phyloP scores from a whole-genome alignment of 2,797 vertebrate species.

The Gallinago solitaria region DNA sequence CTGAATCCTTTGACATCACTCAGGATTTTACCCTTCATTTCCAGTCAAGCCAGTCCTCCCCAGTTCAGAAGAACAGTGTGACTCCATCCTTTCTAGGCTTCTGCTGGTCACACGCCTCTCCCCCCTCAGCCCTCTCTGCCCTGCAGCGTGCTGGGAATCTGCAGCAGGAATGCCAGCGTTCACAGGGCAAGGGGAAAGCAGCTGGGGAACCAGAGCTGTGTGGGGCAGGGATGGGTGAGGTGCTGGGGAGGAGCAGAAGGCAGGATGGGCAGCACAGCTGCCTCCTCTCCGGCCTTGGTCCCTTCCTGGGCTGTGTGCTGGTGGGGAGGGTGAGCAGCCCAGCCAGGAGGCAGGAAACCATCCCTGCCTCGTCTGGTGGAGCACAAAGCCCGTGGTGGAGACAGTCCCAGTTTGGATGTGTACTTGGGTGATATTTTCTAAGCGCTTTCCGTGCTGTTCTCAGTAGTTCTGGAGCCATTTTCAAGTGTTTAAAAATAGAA shows the following conservation, averaged over 20 bases:
- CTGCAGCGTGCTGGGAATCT: not conserved
- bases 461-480: constrained; percentile 34
- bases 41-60: not conserved
- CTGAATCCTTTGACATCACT: not conserved
- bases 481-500: constrained; percentile 27
- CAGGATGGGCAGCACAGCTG: not conserved
- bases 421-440: not conserved
- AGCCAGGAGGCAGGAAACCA: not conserved
- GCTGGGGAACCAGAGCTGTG: fast-evolving
- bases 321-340: not conserved
- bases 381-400: not conserved
- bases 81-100: not conserved
- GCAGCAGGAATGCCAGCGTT: fast-evolving
- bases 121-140: not conserved
- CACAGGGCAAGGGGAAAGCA: not conserved
- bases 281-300: not conserved
- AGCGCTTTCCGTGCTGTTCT: not conserved
- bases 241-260: not conserved
- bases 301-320: not conserved
- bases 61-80: not conserved
- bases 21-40: not conserved
- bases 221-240: not conserved
- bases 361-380: fast-evolving
- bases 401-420: not conserved
- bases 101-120: not conserved